These are phyloP conservation scores for Epinephelus awoara DNA, from an alignment of 2,797 vertebrate species.

Conservation along the genomic window DNA sequence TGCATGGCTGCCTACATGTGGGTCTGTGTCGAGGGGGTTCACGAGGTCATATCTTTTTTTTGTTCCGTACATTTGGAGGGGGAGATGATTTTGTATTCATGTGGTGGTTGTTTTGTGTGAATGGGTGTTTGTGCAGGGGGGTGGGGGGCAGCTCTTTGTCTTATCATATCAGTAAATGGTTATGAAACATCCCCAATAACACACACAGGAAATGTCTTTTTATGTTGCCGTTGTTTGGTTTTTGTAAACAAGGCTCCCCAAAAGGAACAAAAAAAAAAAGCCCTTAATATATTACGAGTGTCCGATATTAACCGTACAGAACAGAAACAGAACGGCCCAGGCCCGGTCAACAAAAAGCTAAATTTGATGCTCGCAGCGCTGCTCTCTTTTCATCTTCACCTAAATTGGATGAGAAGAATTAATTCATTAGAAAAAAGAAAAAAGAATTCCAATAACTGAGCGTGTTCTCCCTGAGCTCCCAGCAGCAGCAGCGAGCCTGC, in stretches of 20 bases:
- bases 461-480: slow-evolving; percentile 78
- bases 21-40: neutral
- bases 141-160: slow-evolving; percentile 26
- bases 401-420: slow-evolving; percentile 85
- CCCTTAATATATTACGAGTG: slow-evolving; percentile 64
- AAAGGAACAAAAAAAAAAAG: slow-evolving; percentile 28
- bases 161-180: slow-evolving; percentile 55
- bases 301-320: slow-evolving; percentile 70
- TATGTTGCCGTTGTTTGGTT: slow-evolving; percentile 42
- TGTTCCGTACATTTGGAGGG: slow-evolving; percentile 5
- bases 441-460: slow-evolving; percentile 80
- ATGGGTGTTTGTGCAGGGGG: neutral
- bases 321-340: slow-evolving; percentile 59
- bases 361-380: slow-evolving; percentile 74
- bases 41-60: neutral
- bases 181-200: slow-evolving; percentile 47
- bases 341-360: slow-evolving; percentile 77
- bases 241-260: slow-evolving; percentile 58
- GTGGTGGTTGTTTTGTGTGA: neutral
- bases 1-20: slow-evolving; percentile 17
- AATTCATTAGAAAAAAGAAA: slow-evolving; percentile 82
- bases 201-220: slow-evolving; percentile 54
- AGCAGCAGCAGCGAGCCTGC: slow-evolving; percentile 79
- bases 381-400: slow-evolving; percentile 81
- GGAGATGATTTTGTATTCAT: slow-evolving; percentile 33